Percentiles rank a stretch among this genome's conserved stretches.
Evolutionary conservation across 2,888 invertebrate species (phyloP).

Genomic region (Brenthis hecate): DNA sequence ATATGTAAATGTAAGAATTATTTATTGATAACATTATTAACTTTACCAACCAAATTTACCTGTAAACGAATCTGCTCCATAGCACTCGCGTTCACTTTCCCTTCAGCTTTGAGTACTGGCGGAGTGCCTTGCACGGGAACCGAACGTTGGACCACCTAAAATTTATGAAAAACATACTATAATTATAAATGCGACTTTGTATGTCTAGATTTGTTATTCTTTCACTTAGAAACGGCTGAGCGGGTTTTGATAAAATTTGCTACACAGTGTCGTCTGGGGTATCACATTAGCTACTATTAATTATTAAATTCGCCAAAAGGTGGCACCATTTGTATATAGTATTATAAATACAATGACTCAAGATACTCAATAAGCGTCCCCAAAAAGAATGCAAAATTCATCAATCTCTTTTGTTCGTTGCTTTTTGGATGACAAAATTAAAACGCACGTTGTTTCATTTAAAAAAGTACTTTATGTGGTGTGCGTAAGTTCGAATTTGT

Average conservation of each 20-base stretch:
- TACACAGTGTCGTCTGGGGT: not conserved
- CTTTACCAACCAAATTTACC: conserved; percentile 43
- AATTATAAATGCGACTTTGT: not conserved
- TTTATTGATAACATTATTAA: too few relatives aligned
- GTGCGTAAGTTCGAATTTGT: too few relatives aligned
- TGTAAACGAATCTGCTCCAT: conserved; percentile 72
- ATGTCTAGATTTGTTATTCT: not conserved
- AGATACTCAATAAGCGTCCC: too few relatives aligned
- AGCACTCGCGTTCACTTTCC: conserved; percentile 67
- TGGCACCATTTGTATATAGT: too few relatives aligned
- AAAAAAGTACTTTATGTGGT: too few relatives aligned
- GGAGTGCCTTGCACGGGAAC: conserved; percentile 53
- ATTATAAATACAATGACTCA: too few relatives aligned
- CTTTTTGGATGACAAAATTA: too few relatives aligned
- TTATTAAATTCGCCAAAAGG: too few relatives aligned
- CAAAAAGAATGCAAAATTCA: too few relatives aligned
- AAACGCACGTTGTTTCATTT: too few relatives aligned
- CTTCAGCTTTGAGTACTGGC: conserved; percentile 58
- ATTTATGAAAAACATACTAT: not conserved
- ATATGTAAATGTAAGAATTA: not conserved
- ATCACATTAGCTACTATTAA: too few relatives aligned
- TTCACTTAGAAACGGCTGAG: not conserved
- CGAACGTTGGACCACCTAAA: conserved; percentile 57
- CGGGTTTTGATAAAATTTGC: not conserved
- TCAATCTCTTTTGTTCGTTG: too few relatives aligned